A percentile compares a stretch with the other conserved stretches of the same genome.
Evolutionary conservation across 53 echinoderm and acorn worm species (phyloP).

Genomic region (Paelopatides confundens): DNA sequence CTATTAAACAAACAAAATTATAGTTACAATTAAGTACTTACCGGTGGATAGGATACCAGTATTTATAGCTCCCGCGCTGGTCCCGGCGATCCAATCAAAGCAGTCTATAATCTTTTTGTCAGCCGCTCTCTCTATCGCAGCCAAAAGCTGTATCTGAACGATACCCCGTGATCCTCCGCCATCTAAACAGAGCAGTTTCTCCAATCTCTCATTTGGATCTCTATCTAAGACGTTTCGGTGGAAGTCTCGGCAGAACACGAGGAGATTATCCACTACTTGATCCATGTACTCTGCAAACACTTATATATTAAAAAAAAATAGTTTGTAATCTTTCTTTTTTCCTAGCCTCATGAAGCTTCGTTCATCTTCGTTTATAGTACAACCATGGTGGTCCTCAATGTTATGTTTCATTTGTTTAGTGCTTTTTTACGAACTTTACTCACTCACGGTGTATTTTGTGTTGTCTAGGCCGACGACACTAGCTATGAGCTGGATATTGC

Average conservation of each 20-base stretch:
- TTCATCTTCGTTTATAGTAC: too few relatives aligned
- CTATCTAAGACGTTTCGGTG: neutral
- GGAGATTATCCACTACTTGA: neutral
- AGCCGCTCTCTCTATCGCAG: slow-evolving; percentile 39
- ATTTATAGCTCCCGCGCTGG: slow-evolving; percentile 31
- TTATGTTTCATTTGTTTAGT: too few relatives aligned
- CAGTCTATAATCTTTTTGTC: slow-evolving; percentile 38
- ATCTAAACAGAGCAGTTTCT: slow-evolving; percentile 42
- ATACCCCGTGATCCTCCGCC: slow-evolving; percentile 37
- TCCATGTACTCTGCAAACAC: slow-evolving; percentile 18
- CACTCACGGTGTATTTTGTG: too few relatives aligned
- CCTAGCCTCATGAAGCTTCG: too few relatives aligned
- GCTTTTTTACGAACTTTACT: too few relatives aligned
- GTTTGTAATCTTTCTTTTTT: too few relatives aligned
- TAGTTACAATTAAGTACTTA: neutral
- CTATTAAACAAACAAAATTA: too few relatives aligned
- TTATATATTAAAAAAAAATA: neutral
- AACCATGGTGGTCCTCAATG: too few relatives aligned
- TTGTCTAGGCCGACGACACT: too few relatives aligned
- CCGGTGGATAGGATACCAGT: neutral
- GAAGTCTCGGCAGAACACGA: neutral
- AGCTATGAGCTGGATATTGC: too few relatives aligned
- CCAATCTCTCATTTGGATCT: neutral
- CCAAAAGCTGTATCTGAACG: slow-evolving; percentile 17
- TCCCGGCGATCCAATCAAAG: slow-evolving; percentile 49